Evolutionary conservation across 2,888 invertebrate genomes (phyloP), one percentile per base, ranked within the genome.

Genomic region (Archaeoteleia sp.): DNA sequence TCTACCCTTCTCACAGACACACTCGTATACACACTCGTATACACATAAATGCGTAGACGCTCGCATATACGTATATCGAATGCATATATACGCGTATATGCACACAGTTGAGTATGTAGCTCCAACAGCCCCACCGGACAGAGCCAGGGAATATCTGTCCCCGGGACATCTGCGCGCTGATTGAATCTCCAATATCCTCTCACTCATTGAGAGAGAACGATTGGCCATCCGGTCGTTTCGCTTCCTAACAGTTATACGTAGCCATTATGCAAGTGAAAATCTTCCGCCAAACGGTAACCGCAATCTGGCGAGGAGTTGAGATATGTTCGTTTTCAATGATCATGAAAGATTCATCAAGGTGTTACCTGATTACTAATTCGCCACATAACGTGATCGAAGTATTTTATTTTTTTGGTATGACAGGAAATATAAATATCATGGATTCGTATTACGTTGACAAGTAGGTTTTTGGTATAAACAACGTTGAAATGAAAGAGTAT

Each of bases 101-200:
- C 15, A 15, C 23, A 23, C 35, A 17, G 32, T 27, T 12, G 63
- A 42, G 32, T 48, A 54, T 25, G 49, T 68, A 67, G 74, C 76
- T 49, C 35, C 48, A 29, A 35, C 63, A 43, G 30, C 63, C 75
- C 73, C 73, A 74, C 74, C 74, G 74, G 69, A 74, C 74, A 49
- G 68, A 82, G 81, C 82, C 80, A 82, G 84, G 83, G 84, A 82
- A 84, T 84, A 85, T 83, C 83, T 82, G 82, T 84, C 82, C 84
- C 83, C 77, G 81, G 83, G 83, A 85, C 84, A 85, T 85, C 84
- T 85, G 84, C 82, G 84, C 83, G 79, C 81, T 84, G 84, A 85
- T 85, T 84, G 84, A 84, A 85, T 85, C 83, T 83, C 81, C 80
- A 80, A 82, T 84, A 82, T 82, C 79, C 79, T 82, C 67, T 55